Conservation (phyloP, 1,140 invertebrate genomes). For the Phymorhynchus buccinoides region DNA sequence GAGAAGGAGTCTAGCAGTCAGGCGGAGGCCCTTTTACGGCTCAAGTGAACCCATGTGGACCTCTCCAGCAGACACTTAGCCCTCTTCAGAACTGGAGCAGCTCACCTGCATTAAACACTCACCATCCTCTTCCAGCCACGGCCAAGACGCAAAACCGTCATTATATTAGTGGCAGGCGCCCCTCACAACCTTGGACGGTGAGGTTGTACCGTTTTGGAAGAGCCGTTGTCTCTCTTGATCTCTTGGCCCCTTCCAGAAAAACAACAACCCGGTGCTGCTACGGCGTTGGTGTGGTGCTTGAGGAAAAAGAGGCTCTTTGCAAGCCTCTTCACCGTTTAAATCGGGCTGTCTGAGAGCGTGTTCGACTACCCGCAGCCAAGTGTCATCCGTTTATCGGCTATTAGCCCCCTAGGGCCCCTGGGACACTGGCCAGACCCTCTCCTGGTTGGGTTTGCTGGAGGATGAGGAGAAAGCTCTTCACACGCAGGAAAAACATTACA, state of each 20-base stretch:
- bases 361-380: slow-evolving; percentile 23
- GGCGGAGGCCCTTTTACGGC: background rate
- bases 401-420: slow-evolving; percentile 14
- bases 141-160: background rate
- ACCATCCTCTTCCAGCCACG: background rate
- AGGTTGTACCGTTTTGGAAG: background rate
- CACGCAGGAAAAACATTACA: background rate
- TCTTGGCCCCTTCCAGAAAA: background rate
- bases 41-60: background rate
- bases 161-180: background rate
- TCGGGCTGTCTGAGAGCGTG: slow-evolving; percentile 7
- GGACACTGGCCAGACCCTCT: background rate
- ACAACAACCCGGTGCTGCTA: background rate
- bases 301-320: slow-evolving; percentile 8
- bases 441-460: background rate
- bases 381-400: slow-evolving; percentile 30
- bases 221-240: background rate
- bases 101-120: background rate
- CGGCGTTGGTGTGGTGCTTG: background rate
- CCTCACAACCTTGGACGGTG: background rate
- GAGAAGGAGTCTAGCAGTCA: background rate
- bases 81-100: background rate
- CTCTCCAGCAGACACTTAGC: slow-evolving; percentile 14
- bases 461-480: background rate
- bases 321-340: slow-evolving; percentile 5